Evolutionary conservation across 2,113 vertebrate species (phyloP), one percentile per base, ranked within the genome.

Genomic region (Gymnocephalus cernua): DNA sequence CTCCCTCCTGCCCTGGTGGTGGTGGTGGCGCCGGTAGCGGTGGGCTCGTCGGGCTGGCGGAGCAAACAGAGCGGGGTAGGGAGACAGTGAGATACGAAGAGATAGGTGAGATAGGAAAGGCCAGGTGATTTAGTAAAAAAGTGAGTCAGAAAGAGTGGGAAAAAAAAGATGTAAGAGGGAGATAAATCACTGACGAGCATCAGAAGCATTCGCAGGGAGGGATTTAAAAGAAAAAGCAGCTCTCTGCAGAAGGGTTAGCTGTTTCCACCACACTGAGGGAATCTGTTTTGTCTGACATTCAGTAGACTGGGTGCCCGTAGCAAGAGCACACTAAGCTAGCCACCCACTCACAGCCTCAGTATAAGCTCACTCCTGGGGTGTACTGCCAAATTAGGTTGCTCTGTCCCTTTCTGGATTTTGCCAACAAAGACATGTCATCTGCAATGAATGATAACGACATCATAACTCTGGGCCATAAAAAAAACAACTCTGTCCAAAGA

Each of bases 1-100:
- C 88, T 98, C 97, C 86, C 96, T 96, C 88, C 87, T 96, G 11
- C 95, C 92, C 93, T 96, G 96, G 95, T 95, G 97, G 89, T 95
- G 97, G 89, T 94, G 97, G 70, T 93, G 97, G 75, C 95, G 97
- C 47, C 95, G 94, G 85, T 95, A 96, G 53, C 97, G 96, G 82
- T 97, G 97, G 23, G 96, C 96, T 86, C 97, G 93, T 81, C 97
- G 95, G 85, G 97, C 97, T 98, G 94, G 65, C 53, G 79, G 81
- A 38, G 72, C 38, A 82, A 59, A 71, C 25, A 64, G 32, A 78
- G 27, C 0, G n/a, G 23, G 62, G 32, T 21, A 23, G 12, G 51
- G 7, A 76, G 11, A 27, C 14, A 13, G n/a, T 45, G 27, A 70
- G 53, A 76, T 32, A 8, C 21, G 32, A 58, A 48, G 61, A 41